phyloP scores from a whole-genome alignment of 2,797 vertebrate genomes.

The Chaetophractus vellerosus region DNA sequence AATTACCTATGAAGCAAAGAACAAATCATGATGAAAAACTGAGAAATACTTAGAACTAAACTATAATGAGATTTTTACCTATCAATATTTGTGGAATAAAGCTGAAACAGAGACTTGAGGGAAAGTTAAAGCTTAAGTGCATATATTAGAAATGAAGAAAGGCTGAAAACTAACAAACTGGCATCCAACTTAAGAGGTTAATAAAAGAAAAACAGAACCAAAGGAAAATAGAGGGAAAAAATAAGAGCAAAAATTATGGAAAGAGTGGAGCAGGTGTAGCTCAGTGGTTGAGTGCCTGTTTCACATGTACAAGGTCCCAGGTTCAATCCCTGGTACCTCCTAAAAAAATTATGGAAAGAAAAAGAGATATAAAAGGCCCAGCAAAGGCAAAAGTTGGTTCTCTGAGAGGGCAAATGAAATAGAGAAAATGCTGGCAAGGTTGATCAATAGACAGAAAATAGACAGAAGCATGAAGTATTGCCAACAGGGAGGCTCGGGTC shows the following conservation, averaged over 20 bases:
- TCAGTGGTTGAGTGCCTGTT: too few species aligned
- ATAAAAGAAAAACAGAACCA: background rate
- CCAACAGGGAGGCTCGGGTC: background rate
- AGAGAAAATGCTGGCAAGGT: background rate
- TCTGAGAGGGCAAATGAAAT: background rate
- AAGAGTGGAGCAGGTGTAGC: background rate
- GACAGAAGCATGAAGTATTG: background rate
- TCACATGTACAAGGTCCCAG: too few species aligned
- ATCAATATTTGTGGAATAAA: background rate
- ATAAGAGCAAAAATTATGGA: background rate
- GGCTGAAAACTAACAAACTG: background rate
- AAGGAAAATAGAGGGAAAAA: background rate
- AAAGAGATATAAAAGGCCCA: background rate
- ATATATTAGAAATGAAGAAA: slow-evolving; percentile 3
- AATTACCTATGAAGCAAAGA: background rate
- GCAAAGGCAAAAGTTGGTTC: background rate
- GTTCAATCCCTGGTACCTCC: too few species aligned
- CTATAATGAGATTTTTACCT: background rate
- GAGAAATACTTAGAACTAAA: slow-evolving; percentile 38
- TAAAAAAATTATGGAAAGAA: background rate
- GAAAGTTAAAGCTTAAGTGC: background rate
- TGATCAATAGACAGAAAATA: background rate
- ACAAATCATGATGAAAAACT: background rate
- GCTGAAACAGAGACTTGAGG: background rate
- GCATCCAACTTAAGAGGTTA: background rate